Base-by-base conservation (phyloP, 2,113 vertebrate genomes). In the Gymnobelideus leadbeateri region DNA sequence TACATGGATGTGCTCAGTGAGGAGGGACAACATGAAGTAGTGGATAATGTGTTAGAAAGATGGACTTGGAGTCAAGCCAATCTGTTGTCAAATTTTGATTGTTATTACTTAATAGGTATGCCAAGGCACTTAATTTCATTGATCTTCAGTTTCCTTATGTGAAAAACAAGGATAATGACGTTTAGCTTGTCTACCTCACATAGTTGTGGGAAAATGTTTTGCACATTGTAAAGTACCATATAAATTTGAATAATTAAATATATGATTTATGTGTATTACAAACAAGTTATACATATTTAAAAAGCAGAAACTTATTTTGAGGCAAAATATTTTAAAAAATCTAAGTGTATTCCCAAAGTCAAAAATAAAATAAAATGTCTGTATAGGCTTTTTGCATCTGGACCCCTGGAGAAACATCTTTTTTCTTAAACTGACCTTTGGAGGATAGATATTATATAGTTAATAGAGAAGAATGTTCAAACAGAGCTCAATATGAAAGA, bases 351-450 rank as follows among this genome's bases (percentile, higher is more conserved):
- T 96, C 92, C 92, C 8, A 24, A 93, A 94, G 12, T 52, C 46
- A 57, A 94, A 94, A 61, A 28, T 47, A n/a, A 96, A 90, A 93
- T 43, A 89, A 95, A 23, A 92, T 31, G 84, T 0, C 46, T 95
- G 16, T 47, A 93, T 90, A 93, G 26, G 28, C 55, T 93, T 89
- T 90, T 89, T 68, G 57, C 57, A 68, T 28, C 19, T 92, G 92
- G 28, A 37, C 55, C 23, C 51, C 47, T 47, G 23, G 89, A 51
- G 16, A 91, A 91, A 90, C 14, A 53, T 93, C 57, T 31, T 61
- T 93, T 46, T 51, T 25, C 55, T 92, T 51, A 11, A 10, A 90
- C 84, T 53, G 90, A 52, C 23, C 89, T 55, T 26, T 92, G 90
- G 93, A 23, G 54, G 7, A 28, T 93, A 95, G 46, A 94, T 95